Base-by-base conservation (phyloP, 1,140 invertebrate genomes). In the Cheumatopsyche charites region DNA sequence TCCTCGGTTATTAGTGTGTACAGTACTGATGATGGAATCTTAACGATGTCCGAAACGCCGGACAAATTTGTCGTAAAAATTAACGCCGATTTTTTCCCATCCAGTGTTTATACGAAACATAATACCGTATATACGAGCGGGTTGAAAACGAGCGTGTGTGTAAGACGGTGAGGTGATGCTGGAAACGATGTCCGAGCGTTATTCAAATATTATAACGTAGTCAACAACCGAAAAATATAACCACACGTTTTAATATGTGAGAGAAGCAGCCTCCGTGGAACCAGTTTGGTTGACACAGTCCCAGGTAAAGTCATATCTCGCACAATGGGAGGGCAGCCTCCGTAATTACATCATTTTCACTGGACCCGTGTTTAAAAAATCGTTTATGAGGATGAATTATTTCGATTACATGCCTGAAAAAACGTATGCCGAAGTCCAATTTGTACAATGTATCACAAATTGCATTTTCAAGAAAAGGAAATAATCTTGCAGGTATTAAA, bases 281-380 rank as follows among this genome's bases (percentile, higher is more conserved):
- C 66, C 66, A 47, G 66, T 68, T 68, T 42, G 17, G 66, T 55
- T 68, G 66, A 68, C 66, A 68, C 66, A 68, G 47, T 68, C 47
- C 23, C 66, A 67, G 65, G 65, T 67, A 67, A 67, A 67, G 43
- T 67, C 42, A 52, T 43, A n/a, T 47, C 65, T 49, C 36, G 42
- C 65, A 55, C 66, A 55, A 68, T 68, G 47, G 47, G 63, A 45
- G 36, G 29, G 52, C 25, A 42, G 63, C 12, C 15, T 66, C 23
- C 42, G 29, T 66, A 43, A 66, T 63, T 63, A 49, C 13, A 49
- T 49, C 3, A 49, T 49, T 49, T 49, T 49, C 13, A 49, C 17
- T 3, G 13, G 4, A 49, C n/a, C 7, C n/a, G 42, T 43, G 42
- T 43, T 9, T n/a, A 49, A 49, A 49, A 15, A 49, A 49, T 36